Percentiles rank a stretch among this genome's conserved stretches.
phyloP scores from a whole-genome alignment of 1,140 invertebrate genomes.

The Caerostris extrusa region DNA sequence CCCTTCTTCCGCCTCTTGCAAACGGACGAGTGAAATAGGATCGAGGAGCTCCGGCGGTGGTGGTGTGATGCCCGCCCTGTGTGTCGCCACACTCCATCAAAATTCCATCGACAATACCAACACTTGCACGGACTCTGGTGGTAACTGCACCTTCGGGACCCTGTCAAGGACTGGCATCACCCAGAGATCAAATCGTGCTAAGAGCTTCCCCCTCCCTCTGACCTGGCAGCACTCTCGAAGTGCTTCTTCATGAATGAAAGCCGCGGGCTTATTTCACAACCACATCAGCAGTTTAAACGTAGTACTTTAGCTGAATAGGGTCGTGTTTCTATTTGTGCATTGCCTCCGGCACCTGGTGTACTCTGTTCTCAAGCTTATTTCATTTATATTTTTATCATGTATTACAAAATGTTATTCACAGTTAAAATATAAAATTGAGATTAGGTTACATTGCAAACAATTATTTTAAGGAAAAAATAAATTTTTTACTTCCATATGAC shows the following conservation, averaged over 20 bases:
- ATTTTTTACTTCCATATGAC: too few species aligned
- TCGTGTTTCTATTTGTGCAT: not conserved
- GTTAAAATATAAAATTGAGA: too few species aligned
- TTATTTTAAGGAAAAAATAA: too few species aligned
- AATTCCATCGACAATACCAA: constrained; percentile 93
- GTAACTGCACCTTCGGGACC: constrained; percentile 91
- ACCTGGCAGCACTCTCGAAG: not conserved
- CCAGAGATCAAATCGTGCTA: constrained; percentile 84
- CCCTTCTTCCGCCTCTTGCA: constrained; percentile 85
- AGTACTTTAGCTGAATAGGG: not conserved
- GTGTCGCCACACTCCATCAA: constrained; percentile 83
- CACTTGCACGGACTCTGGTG: constrained; percentile 93
- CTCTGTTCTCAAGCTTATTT: too few species aligned
- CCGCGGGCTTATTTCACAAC: not conserved
- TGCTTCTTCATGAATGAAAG: not conserved
- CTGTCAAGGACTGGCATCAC: constrained; percentile 91
- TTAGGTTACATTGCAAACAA: too few species aligned
- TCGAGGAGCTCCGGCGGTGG: constrained; percentile 86
- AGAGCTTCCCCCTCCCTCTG: not conserved
- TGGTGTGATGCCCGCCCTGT: constrained; percentile 62
- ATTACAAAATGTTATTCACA: too few species aligned
- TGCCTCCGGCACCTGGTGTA: too few species aligned
- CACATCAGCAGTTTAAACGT: not conserved
- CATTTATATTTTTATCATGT: too few species aligned
- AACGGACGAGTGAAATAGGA: constrained; percentile 86